A percentile compares a stretch with the other conserved stretches of the same genome.
Evolutionary conservation across 2,797 vertebrate genomes (phyloP).

Genomic region (Lophotriccus pileatus): DNA sequence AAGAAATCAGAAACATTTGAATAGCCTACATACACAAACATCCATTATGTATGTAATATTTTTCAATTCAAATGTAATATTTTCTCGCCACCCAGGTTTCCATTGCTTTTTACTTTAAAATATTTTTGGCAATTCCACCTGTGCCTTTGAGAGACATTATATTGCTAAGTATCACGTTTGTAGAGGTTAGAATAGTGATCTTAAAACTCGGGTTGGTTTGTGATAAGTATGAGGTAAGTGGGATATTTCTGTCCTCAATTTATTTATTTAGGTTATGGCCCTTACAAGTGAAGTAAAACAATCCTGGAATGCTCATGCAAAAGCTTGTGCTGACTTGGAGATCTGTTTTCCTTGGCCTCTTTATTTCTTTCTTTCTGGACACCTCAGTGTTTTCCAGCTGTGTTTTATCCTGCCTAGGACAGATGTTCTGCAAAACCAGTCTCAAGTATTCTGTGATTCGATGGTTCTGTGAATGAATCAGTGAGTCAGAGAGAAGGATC

Average conservation of each 20-base stretch:
- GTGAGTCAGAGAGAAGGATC: neutral
- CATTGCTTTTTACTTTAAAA: neutral
- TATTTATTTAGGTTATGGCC: neutral
- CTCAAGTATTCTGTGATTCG: neutral
- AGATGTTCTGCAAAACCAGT: neutral
- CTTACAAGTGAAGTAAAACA: neutral
- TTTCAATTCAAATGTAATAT: conserved; percentile 7
- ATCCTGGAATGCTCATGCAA: neutral
- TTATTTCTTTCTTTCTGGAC: neutral
- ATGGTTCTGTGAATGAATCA: neutral
- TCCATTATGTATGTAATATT: conserved; percentile 7
- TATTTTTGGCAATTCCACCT: neutral
- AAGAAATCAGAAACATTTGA: conserved; percentile 58
- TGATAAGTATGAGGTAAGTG: neutral
- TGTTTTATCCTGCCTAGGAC: neutral
- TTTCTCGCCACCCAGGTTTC: conserved; percentile 29
- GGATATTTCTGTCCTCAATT: neutral
- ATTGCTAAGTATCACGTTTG: neutral
- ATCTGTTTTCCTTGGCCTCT: neutral
- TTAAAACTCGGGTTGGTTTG: neutral
- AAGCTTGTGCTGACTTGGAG: neutral
- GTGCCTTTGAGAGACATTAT: neutral
- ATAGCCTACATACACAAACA: conserved; percentile 26
- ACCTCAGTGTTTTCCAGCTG: neutral
- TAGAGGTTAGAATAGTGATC: neutral